Evolutionary conservation across 2,113 vertebrate species (phyloP), one percentile per base, ranked within the genome.

Genomic region (Apaloderma vittatum): DNA sequence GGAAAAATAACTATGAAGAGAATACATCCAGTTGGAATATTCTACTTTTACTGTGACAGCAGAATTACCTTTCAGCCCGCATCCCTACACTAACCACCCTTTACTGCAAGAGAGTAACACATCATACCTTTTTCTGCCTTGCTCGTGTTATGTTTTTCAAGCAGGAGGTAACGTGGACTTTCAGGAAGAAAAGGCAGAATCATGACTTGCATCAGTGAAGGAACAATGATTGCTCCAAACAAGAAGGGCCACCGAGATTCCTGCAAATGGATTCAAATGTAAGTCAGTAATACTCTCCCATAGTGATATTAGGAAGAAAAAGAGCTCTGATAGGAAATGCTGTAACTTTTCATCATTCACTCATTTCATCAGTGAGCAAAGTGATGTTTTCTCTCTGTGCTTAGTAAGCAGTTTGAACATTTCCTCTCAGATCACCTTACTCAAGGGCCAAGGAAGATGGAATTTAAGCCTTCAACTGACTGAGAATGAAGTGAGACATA

Each of bases 181-280:
- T 99, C 99, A 0, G 99, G 99, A 32, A 99, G 98, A 81, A 99
- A 99, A 52, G 99, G 99, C 66, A 99, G 97, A 79, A 98, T 97
- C 77, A 97, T 86, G 4, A 98, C 97, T 98, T 99, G 99, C 63
- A 99, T 63, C 23, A 98, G 0, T 2, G 99, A 98, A 0, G 99
- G 99, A 40, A 99, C 61, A 5, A 97, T 77, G 57, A 99, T 97
- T 46, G 99, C 98, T 62, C 98, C 98, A 96, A 99, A 99, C 59
- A 99, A 95, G 92, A 97, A 99, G 19, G 98, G 99, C 99, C 99
- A 99, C 18, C 96, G 97, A 86, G 98, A 98, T 91, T 99, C 98
- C 99, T 99, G 96, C 20, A 94, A 95, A 72, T 0, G 2, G 30
- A 86, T 36, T 29, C 21, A 94, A 80, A 91, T 18, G 4, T 6